A percentile compares a stretch with the other conserved stretches of the same genome.
Conservation (phyloP, 53 echinoderm and acorn worm genomes). For the Echinometra lucunter region DNA sequence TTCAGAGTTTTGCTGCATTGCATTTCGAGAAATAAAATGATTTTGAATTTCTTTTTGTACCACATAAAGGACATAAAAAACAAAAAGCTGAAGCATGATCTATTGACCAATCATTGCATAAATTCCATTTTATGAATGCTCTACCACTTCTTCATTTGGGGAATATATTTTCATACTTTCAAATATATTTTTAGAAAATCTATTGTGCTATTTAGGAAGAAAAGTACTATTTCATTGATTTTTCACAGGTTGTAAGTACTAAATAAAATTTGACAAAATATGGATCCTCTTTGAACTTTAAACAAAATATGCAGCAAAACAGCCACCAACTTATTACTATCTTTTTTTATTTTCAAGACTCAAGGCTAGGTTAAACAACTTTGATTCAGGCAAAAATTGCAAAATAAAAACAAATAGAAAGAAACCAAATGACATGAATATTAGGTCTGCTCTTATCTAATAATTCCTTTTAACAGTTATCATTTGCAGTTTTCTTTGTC, state of each 20-base stretch:
- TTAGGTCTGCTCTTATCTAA: not conserved
- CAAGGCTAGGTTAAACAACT: not conserved
- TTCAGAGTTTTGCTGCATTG: not conserved
- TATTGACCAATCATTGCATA: not conserved
- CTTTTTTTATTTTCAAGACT: not conserved
- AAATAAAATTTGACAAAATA: no score
- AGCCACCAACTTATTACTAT: not conserved
- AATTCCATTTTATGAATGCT: not conserved
- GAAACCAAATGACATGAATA: not conserved
- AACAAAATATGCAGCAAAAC: not conserved
- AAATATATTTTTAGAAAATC: not conserved
- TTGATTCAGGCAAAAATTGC: not conserved
- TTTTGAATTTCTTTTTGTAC: no score
- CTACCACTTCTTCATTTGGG: no score
- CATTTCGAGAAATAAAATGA: not conserved
- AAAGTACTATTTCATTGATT: not conserved
- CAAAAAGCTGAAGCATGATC: no score
- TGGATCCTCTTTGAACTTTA: not conserved
- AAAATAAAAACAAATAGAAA: not conserved
- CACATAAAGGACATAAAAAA: no score
- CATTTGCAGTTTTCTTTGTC: slow-evolving; percentile 8
- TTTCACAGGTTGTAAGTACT: not conserved
- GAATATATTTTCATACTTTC: not conserved
- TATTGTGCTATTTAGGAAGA: not conserved
- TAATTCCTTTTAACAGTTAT: slow-evolving; percentile 41